Evolutionary conservation across 2,797 vertebrate species (phyloP), one percentile per base, ranked within the genome.

Genomic region (Chrysocyon brachyurus): DNA sequence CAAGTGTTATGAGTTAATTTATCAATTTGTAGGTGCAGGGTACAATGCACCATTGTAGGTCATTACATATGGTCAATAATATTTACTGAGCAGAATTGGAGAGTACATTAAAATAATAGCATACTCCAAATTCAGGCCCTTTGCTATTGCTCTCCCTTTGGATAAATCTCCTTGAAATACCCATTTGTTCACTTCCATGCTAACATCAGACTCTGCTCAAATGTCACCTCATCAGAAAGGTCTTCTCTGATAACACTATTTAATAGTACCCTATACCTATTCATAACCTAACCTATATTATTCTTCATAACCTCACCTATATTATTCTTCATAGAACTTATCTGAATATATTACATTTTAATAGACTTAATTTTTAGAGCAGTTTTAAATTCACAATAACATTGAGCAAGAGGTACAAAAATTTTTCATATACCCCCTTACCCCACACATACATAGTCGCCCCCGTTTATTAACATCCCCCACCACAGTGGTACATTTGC

Each of bases 1-100:
- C 33, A 86, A 86, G 63, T 94, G 31, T 95, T 93, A 61, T 87
- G 31, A 95, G 31, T 90, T 96, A 61, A 66, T 85, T 66, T 95
- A 87, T 93, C 40, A 96, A 83, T 63, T 73, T 87, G 11, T 68
- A 16, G 12, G 66, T 64, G 16, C 10, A 86, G 40, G 40, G 40
- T 46, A 46, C 40, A 46, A 46, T 46, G 40, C 40, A 46, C 40
- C 40, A 46, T 73, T 87, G 11, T 68, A 16, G 12, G 66, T 64
- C 40, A 46, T 46, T 46, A 12, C 10, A 86, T 46, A 46, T 1
- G 81, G 56, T 63, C 19, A 70, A 12, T 96, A 66, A 33, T 63
- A 82, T 88, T 85, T 66, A 72, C 28, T 61, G 16, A 91, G 14
- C 40, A 83, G 21, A 22, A n/a, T 10, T 59, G 22, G 12, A 7